Percentiles rank a stretch among this genome's conserved stretches.
Conservation (phyloP, 1,140 invertebrate species). For the Mercenaria mercenaria region DNA sequence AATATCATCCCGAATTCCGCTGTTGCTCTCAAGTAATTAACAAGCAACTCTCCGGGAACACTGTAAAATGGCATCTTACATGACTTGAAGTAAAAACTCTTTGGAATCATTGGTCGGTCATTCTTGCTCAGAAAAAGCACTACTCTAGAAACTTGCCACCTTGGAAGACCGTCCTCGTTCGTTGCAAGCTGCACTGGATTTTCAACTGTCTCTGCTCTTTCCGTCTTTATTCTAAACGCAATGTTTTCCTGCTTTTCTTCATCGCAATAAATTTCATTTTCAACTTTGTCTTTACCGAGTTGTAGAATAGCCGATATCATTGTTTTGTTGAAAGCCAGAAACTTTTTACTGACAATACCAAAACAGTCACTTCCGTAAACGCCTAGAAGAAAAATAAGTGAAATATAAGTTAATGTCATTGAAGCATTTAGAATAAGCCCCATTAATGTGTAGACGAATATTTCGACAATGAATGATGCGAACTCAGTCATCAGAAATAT, state of each 20-base stretch:
- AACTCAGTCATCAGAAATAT: conserved; percentile 69
- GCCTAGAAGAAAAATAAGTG: conserved; percentile 66
- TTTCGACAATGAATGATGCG: conserved; percentile 68
- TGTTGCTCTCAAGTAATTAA: conserved; percentile 16
- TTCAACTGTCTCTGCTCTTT: neutral
- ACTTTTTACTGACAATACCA: conserved; percentile 68
- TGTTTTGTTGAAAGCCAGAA: conserved; percentile 71
- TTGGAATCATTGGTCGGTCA: conserved; percentile 54
- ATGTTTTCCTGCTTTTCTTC: conserved; percentile 70
- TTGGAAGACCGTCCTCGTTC: neutral
- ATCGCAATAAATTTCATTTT: conserved; percentile 60
- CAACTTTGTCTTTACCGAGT: conserved; percentile 66
- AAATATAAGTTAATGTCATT: conserved; percentile 62
- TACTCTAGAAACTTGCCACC: conserved; percentile 13
- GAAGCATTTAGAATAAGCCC: conserved; percentile 72
- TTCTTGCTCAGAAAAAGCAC: conserved; percentile 54
- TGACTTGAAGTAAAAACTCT: conserved; percentile 44
- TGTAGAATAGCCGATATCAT: conserved; percentile 46
- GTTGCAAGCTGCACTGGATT: neutral
- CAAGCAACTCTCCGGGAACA: conserved; percentile 43
- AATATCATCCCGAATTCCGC: conserved; percentile 43
- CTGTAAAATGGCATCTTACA: conserved; percentile 47
- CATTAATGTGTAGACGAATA: conserved; percentile 72
- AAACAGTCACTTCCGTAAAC: conserved; percentile 70
- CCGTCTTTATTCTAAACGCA: conserved; percentile 62